A percentile compares a stretch with the other conserved stretches of the same genome.
These are phyloP conservation scores for Phrynocephalus versicolor DNA, from an alignment of 2,113 vertebrate species.

Conservation along the genomic window DNA sequence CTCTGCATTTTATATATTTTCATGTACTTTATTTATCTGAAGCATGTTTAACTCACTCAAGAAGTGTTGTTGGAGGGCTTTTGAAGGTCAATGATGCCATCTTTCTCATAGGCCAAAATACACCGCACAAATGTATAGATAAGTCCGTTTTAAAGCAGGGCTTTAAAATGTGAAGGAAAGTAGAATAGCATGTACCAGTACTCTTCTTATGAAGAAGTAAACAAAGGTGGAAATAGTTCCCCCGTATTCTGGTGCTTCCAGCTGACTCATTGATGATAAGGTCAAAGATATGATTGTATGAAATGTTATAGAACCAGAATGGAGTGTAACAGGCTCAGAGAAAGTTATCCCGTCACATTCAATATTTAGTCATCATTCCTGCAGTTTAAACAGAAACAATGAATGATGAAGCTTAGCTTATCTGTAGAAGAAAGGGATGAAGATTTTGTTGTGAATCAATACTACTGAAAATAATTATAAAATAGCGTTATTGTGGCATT, in stretches of 20 bases:
- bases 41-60: too few relatives aligned
- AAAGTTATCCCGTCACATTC: not conserved
- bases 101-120: too few relatives aligned
- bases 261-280: not conserved
- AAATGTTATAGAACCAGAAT: not conserved
- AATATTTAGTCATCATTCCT: not conserved
- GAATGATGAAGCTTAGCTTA: not conserved
- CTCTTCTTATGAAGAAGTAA: not conserved
- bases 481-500: not conserved
- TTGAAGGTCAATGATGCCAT: too few relatives aligned
- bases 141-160: not conserved
- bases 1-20: too few relatives aligned
- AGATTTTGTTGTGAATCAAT: not conserved
- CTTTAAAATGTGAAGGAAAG: not conserved
- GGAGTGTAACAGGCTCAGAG: not conserved
- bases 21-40: too few relatives aligned
- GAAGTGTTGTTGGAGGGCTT: too few relatives aligned
- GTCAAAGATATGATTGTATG: not conserved
- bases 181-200: not conserved
- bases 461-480: not conserved
- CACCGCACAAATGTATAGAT: not conserved
- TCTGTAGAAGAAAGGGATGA: not conserved
- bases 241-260: not conserved
- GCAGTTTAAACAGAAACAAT: not conserved
- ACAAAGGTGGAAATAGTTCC: not conserved